Base-by-base conservation (phyloP, 1,140 invertebrate genomes). In the Conus betulinus region DNA sequence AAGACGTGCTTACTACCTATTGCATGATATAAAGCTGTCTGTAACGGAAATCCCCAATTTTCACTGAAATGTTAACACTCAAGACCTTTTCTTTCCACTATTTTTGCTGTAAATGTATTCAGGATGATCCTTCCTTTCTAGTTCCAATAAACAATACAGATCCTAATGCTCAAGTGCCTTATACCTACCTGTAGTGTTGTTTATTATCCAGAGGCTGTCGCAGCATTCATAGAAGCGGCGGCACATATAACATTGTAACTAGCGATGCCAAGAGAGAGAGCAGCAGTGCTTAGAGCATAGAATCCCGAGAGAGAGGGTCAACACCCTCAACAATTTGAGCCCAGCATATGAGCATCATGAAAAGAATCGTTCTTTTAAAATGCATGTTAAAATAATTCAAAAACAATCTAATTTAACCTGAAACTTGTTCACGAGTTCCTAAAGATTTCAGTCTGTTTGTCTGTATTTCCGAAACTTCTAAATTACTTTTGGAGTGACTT, bases 181-280 rank as follows among this genome's bases (percentile, higher is more conserved):
- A 39, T 39, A 39, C 39, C 39, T 39, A 92, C 91, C 92, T 87
- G 92, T 92, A 27, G 85, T 55, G 84, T 93, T 93, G 76, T 89
- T 87, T 55, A 81, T 71, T 4, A 93, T 90, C 93, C 93, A 93
- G 76, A 74, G 89, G 27, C 89, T 85, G 78, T 83, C 88, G 67
- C 93, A 93, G 51, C 90, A 91, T 89, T 92, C 92, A 51, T 88
- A 74, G 51, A 92, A 89, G 5, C 88, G 85, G 63, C 91, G 85
- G 63, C 91, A 87, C 52, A 57, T 27, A 87, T n/a, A 55, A 78
- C 5, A 23, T 63, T 84, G 82, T 63, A 84, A 53, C 82, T 84
- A 5, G 82, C 82, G 3, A 84, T 60, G 15, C 55, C 82, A 6
- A 84, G 8, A 63, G 82, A 23, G 5, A 25, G 8, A 6, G 63